Base-by-base conservation (phyloP, 2,888 invertebrate species). In the Patella ulyssiponensis region DNA sequence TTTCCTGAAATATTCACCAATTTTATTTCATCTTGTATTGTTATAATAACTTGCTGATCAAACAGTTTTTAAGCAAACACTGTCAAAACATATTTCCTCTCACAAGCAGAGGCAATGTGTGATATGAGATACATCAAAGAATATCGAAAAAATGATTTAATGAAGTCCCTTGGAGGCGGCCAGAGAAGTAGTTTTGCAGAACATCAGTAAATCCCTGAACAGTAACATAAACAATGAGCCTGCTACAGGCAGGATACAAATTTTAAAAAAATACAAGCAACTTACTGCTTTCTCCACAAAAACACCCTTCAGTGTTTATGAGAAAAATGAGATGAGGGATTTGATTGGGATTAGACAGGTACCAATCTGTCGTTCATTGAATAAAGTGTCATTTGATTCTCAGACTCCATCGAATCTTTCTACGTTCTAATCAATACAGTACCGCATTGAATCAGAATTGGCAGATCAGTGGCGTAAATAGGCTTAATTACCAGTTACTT, bases 41-140 rank as follows among this genome's bases (percentile, higher is more conserved):
- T 64, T 23, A 23, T 64, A 64, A 64, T 64, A 64, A 64, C 64
- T 64, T 20, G 20, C 20, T 64, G 64, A 64, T 64, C 64, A 64
- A 64, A 64, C 23, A 64, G 64, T 14, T 64, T 64, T 64, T 64
- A 64, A 64, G 23, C 64, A 64, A 64, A 64, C 64, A 23, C 20
- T 64, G 64, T 64, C 64, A 64, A 64, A 20, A 64, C 23, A 64
- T 64, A 64, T 64, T 64, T 64, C 64, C 64, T 23, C 23, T 64
- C 23, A 23, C 64, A 64, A 64, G 64, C 64, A 11, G 64, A 23
- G 20, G 20, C 20, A 23, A 64, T 64, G 20, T 11, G 20, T 3
- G 64, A 64, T 64, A 64, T 64, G 64, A 64, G 64, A 23, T 23
- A 64, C 64, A 64, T 64, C 64, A 64, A 64, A 64, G 64, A 20